These are phyloP conservation scores for Phyllotis vaccarum DNA, from an alignment of 2,797 vertebrate genomes.

Conservation along the genomic window DNA sequence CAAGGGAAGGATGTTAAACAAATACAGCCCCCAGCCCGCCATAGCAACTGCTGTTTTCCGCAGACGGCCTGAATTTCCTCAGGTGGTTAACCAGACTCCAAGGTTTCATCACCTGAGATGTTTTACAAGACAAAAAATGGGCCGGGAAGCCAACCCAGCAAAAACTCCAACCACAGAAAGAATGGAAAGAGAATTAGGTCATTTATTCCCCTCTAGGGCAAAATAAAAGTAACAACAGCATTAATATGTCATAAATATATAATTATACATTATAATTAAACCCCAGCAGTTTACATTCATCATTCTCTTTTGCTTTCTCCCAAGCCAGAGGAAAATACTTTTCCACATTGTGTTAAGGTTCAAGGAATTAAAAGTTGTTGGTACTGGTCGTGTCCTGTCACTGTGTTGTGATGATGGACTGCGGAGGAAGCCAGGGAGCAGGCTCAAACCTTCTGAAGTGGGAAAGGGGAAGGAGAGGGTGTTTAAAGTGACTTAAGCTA, in stretches of 20 bases:
- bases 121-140: slow-evolving; percentile 80
- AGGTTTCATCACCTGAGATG: slow-evolving; percentile 84
- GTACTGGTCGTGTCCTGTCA: not conserved
- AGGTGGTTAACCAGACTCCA: slow-evolving; percentile 74
- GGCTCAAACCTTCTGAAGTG: not conserved
- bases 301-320: slow-evolving; percentile 38
- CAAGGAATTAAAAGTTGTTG: not conserved
- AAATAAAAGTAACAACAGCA: slow-evolving; percentile 75
- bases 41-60: slow-evolving; percentile 77
- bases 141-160: slow-evolving; percentile 75
- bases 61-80: slow-evolving; percentile 81
- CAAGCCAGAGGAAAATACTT: slow-evolving; percentile 39
- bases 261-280: slow-evolving; percentile 73
- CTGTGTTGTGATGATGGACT: not conserved
- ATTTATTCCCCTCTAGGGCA: slow-evolving; percentile 79
- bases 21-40: slow-evolving; percentile 67
- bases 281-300: slow-evolving; percentile 74
- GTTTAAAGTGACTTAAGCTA: not conserved
- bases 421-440: not conserved
- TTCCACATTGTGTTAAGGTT: slow-evolving; percentile 4
- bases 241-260: slow-evolving; percentile 64
- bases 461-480: not conserved
- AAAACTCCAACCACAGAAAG: slow-evolving; percentile 80
- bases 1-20: slow-evolving; percentile 73
- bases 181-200: slow-evolving; percentile 79